Percentiles rank a stretch among this genome's conserved stretches.
Conservation (phyloP, 2,797 vertebrate genomes). For the Thunnus albacares region DNA sequence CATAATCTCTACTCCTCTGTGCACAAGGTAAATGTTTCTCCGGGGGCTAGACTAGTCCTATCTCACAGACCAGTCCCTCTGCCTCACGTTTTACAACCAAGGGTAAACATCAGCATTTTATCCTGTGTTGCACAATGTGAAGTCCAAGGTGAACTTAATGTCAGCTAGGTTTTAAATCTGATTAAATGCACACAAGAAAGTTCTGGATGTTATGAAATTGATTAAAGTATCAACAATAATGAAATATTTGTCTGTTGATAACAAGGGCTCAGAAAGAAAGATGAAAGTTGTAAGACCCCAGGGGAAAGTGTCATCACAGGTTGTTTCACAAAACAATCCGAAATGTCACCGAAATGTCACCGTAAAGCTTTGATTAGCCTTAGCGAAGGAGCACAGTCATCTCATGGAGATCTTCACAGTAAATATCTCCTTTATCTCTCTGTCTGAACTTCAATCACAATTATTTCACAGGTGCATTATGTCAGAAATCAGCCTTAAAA, state of each 20-base stretch:
- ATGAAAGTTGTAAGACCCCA: neutral
- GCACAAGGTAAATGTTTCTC: neutral
- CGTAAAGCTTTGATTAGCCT: neutral
- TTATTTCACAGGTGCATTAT: conserved; percentile 78
- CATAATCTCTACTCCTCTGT: neutral
- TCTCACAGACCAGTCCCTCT: neutral
- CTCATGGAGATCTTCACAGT: neutral
- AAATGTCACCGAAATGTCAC: neutral
- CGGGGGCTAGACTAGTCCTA: neutral
- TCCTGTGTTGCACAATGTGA: conserved; percentile 19
- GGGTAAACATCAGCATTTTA: neutral
- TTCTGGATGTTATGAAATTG: neutral
- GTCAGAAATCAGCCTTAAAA: conserved; percentile 77
- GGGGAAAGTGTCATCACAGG: neutral
- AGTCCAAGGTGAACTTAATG: neutral
- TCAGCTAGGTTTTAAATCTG: neutral
- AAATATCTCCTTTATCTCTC: neutral
- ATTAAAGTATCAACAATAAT: neutral
- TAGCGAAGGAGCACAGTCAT: neutral
- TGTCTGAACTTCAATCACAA: neutral
- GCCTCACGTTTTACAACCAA: neutral
- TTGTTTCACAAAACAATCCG: neutral
- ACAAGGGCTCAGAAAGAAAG: neutral
- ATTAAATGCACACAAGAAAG: neutral
- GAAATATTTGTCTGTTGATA: neutral